phyloP scores from a whole-genome alignment of 2,888 invertebrate genomes.

The Ochropleura leucogaster region DNA sequence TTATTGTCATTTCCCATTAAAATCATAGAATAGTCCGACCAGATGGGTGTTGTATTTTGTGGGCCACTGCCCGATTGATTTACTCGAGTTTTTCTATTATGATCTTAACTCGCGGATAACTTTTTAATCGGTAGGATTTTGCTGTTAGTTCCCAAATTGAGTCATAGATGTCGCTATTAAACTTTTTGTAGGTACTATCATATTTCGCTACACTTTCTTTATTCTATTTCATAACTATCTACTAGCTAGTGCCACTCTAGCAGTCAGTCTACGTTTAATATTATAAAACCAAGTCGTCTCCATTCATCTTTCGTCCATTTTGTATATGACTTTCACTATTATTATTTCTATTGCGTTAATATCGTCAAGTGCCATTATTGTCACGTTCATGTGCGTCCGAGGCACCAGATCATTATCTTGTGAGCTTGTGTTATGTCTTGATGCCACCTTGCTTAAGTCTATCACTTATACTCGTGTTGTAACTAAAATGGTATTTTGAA shows the following conservation, averaged over 20 bases:
- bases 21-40: too few relatives aligned
- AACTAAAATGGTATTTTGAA: conserved; percentile 10
- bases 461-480: conserved; percentile 37
- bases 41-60: too few relatives aligned
- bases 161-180: too few relatives aligned
- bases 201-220: background rate
- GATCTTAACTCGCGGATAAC: too few relatives aligned
- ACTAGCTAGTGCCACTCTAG: background rate
- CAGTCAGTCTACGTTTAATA: background rate
- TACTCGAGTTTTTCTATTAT: too few relatives aligned
- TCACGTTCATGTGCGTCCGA: conserved; percentile 40
- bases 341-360: conserved; percentile 76
- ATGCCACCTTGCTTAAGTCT: conserved; percentile 43
- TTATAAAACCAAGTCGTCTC: conserved; percentile 33
- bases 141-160: too few relatives aligned
- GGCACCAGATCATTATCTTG: conserved; percentile 57
- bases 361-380: conserved; percentile 63
- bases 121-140: too few relatives aligned
- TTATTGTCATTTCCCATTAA: too few relatives aligned
- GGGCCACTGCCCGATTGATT: too few relatives aligned
- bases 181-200: too few relatives aligned
- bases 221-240: background rate
- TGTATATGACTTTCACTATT: conserved; percentile 76
- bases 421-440: conserved; percentile 56
- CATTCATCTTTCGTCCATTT: conserved; percentile 48